phyloP scores from a whole-genome alignment of 2,113 vertebrate genomes.

The Festucalex cinctus region DNA sequence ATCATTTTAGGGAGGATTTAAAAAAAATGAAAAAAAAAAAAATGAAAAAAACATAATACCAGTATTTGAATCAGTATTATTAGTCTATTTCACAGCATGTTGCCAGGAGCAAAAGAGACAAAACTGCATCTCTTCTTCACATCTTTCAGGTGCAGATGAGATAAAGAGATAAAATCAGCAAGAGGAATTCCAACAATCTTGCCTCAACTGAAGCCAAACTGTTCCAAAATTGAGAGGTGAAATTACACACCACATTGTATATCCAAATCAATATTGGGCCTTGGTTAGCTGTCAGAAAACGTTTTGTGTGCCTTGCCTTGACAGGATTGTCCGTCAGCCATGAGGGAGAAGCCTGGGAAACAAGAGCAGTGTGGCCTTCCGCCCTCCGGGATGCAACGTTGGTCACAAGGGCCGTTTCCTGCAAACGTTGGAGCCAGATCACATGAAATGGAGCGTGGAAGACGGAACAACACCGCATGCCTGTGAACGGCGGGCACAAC shows the following conservation, averaged over 20 bases:
- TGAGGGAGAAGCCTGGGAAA: conserved; percentile 77
- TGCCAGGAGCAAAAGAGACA: conserved; percentile 35
- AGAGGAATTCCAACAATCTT: conserved; percentile 30
- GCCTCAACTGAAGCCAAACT: conserved; percentile 37
- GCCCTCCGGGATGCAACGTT: conserved; percentile 74
- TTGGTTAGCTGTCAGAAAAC: conserved; percentile 1
- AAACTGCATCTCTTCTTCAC: conserved; percentile 39
- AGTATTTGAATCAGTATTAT: conserved; percentile 4
- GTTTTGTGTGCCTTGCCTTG: conserved; percentile 72
- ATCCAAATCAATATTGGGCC: not conserved
- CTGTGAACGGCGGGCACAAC: conserved; percentile 13
- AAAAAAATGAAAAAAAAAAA: no score
- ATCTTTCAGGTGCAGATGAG: conserved; percentile 49
- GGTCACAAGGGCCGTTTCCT: conserved; percentile 82
- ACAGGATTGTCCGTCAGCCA: conserved; percentile 79
- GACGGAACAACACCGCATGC: conserved; percentile 15
- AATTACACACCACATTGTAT: conserved; percentile 7
- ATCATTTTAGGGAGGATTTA: not conserved
- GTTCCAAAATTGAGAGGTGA: conserved; percentile 6
- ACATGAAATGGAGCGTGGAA: conserved; percentile 23
- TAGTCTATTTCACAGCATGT: conserved; percentile 13
- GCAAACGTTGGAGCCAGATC: conserved; percentile 15
- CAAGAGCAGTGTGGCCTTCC: conserved; percentile 79
- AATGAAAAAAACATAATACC: not conserved
- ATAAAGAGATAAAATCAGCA: conserved; percentile 32